Base-by-base conservation (phyloP, 2,888 invertebrate genomes). In the Cremastobaeus sp. region DNA sequence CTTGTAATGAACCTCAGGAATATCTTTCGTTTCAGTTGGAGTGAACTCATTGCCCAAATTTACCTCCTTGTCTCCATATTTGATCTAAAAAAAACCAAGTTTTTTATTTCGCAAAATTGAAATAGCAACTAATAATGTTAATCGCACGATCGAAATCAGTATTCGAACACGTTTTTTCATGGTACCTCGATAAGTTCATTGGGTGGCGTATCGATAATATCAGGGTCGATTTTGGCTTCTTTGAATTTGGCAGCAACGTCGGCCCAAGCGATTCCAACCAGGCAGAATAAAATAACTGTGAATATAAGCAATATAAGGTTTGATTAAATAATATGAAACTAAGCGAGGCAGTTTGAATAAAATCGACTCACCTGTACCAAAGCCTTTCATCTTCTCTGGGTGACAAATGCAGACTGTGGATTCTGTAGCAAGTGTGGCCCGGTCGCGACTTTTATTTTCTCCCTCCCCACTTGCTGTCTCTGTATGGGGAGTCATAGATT, bases 1-100 rank as follows among this genome's bases (percentile, higher is more conserved):
- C 57, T 87, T 85, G 57, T 84, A 87, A 74, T 85, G 86, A 21
- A 87, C 79, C 52, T 86, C 84, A 1, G 87, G 87, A 59, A 86
- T 79, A 14, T 81, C 37, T 34, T 84, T 84, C 3, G 85, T 81
- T 45, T 83, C 80, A 5, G 82, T 84, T 5, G 87, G 87, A 5
- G 84, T 82, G 8, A 87, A 47, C 66, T 87, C 87, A 43, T 81
- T 86, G 34, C 87, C 87, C 17, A 86, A 74, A 20, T 84, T 77
- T 2, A 87, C 78, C 20, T 66, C 69, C 32, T 82, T 84, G 5
- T 80, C 66, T 8, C 88, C 85, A 37, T 86, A 87, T 71, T 84
- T 87, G 3, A 87, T 79, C 87, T 87, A 21, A n/a, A 65, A 64
- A n/a, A n/a, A n/a, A n/a, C n/a, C n/a, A n/a, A n/a, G n/a, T n/a